These are phyloP conservation scores for Lipophrys pholis DNA, from an alignment of 2,113 vertebrate genomes.

Conservation along the genomic window DNA sequence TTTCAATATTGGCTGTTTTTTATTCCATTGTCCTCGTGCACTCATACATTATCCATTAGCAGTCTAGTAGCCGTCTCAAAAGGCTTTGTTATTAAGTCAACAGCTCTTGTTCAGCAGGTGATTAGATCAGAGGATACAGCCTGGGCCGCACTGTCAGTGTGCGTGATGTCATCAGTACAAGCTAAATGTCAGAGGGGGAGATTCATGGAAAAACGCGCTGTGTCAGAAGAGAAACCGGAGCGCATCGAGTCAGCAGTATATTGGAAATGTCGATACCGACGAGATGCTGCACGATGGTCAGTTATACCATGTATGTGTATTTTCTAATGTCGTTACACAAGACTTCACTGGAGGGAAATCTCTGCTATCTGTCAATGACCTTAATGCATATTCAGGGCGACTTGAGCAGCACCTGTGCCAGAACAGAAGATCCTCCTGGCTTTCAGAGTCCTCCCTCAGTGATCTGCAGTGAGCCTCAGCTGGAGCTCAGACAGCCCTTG, in stretches of 20 bases:
- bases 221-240: slow-evolving; percentile 34
- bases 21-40: slow-evolving; percentile 36
- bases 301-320: neutral
- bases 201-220: slow-evolving; percentile 45
- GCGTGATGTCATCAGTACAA: slow-evolving; percentile 46
- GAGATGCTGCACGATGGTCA: slow-evolving; percentile 3
- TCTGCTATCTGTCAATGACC: slow-evolving; percentile 5
- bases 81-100: slow-evolving; percentile 66
- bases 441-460: slow-evolving; percentile 23
- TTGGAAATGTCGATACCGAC: slow-evolving; percentile 31
- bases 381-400: slow-evolving; percentile 39
- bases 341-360: neutral
- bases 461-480: slow-evolving; percentile 62
- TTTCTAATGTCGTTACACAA: neutral
- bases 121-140: slow-evolving; percentile 66
- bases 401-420: slow-evolving; percentile 52
- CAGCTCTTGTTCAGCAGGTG: slow-evolving; percentile 67
- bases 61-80: slow-evolving; percentile 40
- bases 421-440: slow-evolving; percentile 45
- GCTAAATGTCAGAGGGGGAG: slow-evolving; percentile 63
- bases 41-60: slow-evolving; percentile 43
- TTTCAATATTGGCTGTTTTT: slow-evolving; percentile 37
- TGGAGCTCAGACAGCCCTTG: slow-evolving; percentile 62
- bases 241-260: slow-evolving; percentile 34
- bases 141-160: slow-evolving; percentile 30